phyloP scores from a whole-genome alignment of 2,113 vertebrate species.

The Condylura cristata region DNA sequence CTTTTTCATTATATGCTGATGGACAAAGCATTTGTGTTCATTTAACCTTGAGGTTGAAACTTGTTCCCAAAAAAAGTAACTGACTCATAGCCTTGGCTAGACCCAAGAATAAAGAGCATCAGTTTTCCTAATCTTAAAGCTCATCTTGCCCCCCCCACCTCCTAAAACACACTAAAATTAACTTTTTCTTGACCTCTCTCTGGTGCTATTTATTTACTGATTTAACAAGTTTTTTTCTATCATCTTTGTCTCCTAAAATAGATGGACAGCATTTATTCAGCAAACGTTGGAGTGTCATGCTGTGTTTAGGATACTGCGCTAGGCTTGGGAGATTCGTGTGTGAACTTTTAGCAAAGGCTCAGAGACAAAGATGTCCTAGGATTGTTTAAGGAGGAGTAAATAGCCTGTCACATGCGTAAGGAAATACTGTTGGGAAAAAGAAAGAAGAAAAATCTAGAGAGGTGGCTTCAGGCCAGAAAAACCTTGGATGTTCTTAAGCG shows the following conservation, averaged over 20 bases:
- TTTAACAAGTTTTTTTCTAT: slow-evolving; percentile 73
- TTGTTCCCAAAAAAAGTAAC: slow-evolving; percentile 78
- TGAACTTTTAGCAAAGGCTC: slow-evolving; percentile 58
- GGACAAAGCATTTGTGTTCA: slow-evolving; percentile 78
- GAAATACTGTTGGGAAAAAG: neutral
- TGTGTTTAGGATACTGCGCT: slow-evolving; percentile 57
- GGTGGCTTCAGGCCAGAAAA: slow-evolving; percentile 54
- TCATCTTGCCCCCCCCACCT: slow-evolving; percentile 66
- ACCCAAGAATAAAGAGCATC: slow-evolving; percentile 74
- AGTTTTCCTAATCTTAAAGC: slow-evolving; percentile 69
- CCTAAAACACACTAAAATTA: slow-evolving; percentile 77
- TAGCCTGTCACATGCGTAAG: slow-evolving; percentile 34
- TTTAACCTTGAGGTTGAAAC: slow-evolving; percentile 80
- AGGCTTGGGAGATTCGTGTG: slow-evolving; percentile 52
- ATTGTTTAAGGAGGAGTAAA: slow-evolving; percentile 17
- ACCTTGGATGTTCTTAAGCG: slow-evolving; percentile 54
- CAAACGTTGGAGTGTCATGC: slow-evolving; percentile 54
- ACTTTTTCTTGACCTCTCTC: slow-evolving; percentile 76
- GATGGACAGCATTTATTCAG: slow-evolving; percentile 64
- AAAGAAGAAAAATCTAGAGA: neutral
- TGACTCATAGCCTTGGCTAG: slow-evolving; percentile 74
- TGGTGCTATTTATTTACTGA: slow-evolving; percentile 75
- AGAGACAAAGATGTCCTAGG: neutral
- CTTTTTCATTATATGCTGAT: slow-evolving; percentile 77
- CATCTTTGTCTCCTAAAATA: slow-evolving; percentile 77